Evolutionary conservation across 2,888 invertebrate genomes (phyloP), one percentile per base, ranked within the genome.

Genomic region (Protophormia terraenovae): DNA sequence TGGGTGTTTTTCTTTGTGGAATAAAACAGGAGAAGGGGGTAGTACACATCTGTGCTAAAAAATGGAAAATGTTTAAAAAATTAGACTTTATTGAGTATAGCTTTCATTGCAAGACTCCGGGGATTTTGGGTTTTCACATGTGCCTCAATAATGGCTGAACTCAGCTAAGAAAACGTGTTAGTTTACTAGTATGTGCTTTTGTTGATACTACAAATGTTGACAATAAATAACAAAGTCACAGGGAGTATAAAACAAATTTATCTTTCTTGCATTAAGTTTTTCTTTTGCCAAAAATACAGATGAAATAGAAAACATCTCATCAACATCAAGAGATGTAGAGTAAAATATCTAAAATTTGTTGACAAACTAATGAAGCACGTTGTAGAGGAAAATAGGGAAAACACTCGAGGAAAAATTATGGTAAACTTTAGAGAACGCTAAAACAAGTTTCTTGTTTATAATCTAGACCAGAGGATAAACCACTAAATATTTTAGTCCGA

Each of bases 361-460:
- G 72, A 82, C 50, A 75, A 62, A 78, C 78, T 85, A 85, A 85
- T 85, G 85, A 85, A 75, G 50, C 85, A 75, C 29, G 45, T 58
- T 73, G 69, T 41, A 67, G 38, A 47, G 38, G 24, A 53, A 71
- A 53, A 64, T 53, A 41, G 19, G 7, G 38, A 62, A 71, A n/a
- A 76, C 76, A 76, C 82, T 71, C 32, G 14, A 55, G 14, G 8
- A 67, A 67, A 69, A 35, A 19, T 14, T 22, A 41, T 64, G 24
- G n/a, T 6, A 38, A 10, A 19, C 16, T 6, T 6, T 38, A 38
- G 12, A 38, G 38, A 38, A n/a, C n/a, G n/a, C n/a, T n/a, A n/a
- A n/a, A n/a, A n/a, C n/a, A n/a, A n/a, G n/a, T n/a, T n/a, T n/a
- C n/a, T n/a, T n/a, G n/a, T n/a, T n/a, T n/a, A n/a, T n/a, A n/a